Evolutionary conservation across 1,140 invertebrate species (phyloP), one percentile per base, ranked within the genome.

Genomic region (Heliconius melpomene): DNA sequence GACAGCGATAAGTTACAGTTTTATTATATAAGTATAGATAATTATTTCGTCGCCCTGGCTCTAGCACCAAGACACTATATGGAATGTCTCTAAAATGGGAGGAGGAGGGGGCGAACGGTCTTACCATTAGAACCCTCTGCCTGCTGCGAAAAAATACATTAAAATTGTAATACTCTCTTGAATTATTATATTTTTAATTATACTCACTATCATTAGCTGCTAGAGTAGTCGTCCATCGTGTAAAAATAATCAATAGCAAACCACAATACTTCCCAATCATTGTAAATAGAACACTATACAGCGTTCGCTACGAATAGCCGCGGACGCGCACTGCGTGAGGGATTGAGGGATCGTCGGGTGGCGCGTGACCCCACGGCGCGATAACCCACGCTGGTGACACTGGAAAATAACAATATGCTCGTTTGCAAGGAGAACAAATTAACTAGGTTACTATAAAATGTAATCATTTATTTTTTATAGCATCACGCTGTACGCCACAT

Each of bases 301-400:
- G n/a, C 26, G 60, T 23, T 57, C 54, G n/a, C 54, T 57, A 8
- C n/a, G 8, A 23, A 20, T 16, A 52, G 54, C 54, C 7, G 52
- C 52, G 52, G 52, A 7, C 18, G 52, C 52, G 52, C 18, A 8
- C 52, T 18, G 50, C 5, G 57, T 9, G 57, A 7, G 3, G 23
- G 32, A 32, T 32, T 7, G 32, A 1, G 54, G 0, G n/a, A 9
- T 16, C 40, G 40, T 5, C 40, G 40, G 32, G 32, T 16, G 50
- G 16, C 57, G 36, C 74, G 18, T 32, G 32, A 66, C 54, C 74
- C 54, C 18, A 7, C 32, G 32, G 32, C 32, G 36, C 57, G 74
- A 76, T 76, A 76, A 66, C 74, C 74, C 60, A 23, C 60, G 26
- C 26, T 16, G n/a, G n/a, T n/a, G n/a, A n/a, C n/a, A n/a, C n/a